phyloP scores from a whole-genome alignment of 2,888 invertebrate species.

The Rhingia campestris region DNA sequence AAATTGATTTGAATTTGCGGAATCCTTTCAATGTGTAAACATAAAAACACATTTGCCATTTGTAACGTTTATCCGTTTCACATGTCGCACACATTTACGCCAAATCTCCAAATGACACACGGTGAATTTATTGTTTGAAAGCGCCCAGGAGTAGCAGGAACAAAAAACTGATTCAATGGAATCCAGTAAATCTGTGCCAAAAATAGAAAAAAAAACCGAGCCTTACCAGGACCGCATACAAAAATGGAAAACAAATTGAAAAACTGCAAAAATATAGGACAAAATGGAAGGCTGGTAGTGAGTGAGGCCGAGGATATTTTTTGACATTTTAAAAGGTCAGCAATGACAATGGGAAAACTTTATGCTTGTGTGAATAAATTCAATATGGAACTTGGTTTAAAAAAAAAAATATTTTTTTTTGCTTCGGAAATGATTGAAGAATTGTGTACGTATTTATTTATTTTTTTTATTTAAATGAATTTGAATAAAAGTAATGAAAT shows the following conservation, averaged over 20 bases:
- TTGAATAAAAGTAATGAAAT: no score
- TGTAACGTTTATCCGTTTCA: conserved; percentile 40
- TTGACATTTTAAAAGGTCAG: background rate
- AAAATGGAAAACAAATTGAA: conserved; percentile 43
- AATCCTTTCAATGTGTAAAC: conserved; percentile 33
- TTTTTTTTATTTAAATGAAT: no score
- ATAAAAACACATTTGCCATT: conserved; percentile 41
- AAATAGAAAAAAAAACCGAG: conserved; percentile 2
- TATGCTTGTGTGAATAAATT: no score
- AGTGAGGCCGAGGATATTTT: background rate
- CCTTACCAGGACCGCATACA: background rate
- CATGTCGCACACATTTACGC: conserved; percentile 35
- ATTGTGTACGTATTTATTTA: no score
- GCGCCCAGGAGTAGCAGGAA: conserved; percentile 10
- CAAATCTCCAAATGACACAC: conserved; percentile 47
- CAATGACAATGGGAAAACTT: background rate
- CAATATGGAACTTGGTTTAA: background rate
- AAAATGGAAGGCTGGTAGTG: conserved; percentile 8
- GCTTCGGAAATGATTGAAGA: no score
- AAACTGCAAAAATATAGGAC: conserved; percentile 25
- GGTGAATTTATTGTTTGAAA: conserved; percentile 45
- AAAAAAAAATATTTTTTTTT: background rate
- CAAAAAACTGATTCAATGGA: background rate
- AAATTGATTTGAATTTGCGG: conserved; percentile 36
- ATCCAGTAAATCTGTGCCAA: conserved; percentile 26